Conservation (phyloP, 1,140 invertebrate species). For the Hypsibius dujardini region DNA sequence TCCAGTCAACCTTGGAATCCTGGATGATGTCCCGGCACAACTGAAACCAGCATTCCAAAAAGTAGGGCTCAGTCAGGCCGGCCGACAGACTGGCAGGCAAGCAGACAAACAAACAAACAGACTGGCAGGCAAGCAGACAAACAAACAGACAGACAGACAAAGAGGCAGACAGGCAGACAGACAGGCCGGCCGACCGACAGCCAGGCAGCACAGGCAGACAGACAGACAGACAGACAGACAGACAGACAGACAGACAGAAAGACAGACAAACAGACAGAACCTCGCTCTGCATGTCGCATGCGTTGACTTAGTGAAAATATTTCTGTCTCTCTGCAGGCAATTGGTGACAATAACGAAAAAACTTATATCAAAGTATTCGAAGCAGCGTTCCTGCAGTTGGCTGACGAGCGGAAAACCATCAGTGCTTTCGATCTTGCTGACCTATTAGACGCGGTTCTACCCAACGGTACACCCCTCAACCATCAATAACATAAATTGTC, state of each 20-base stretch:
- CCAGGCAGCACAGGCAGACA: too few species aligned
- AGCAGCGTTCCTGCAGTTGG: constrained; percentile 67
- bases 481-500: constrained; percentile 13
- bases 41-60: constrained; percentile 54
- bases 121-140: too few species aligned
- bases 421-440: constrained; percentile 81
- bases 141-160: too few species aligned
- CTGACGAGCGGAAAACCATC: constrained; percentile 65
- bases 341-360: constrained; percentile 18
- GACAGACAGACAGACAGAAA: too few species aligned
- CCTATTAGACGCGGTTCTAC: constrained; percentile 68
- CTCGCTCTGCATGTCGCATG: background rate
- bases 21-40: constrained; percentile 53
- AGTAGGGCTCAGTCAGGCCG: constrained; percentile 29
- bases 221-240: too few species aligned
- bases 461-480: constrained; percentile 64
- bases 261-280: too few species aligned
- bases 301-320: constrained; percentile 5
- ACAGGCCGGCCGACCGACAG: too few species aligned
- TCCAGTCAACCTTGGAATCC: constrained; percentile 54
- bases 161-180: too few species aligned
- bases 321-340: background rate
- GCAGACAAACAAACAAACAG: background rate
- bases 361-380: constrained; percentile 42
- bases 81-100: constrained; percentile 1